These are phyloP conservation scores for Trachythela sp. DNA, from an alignment of 64 coral and sea anemone species.

Conservation along the genomic window DNA sequence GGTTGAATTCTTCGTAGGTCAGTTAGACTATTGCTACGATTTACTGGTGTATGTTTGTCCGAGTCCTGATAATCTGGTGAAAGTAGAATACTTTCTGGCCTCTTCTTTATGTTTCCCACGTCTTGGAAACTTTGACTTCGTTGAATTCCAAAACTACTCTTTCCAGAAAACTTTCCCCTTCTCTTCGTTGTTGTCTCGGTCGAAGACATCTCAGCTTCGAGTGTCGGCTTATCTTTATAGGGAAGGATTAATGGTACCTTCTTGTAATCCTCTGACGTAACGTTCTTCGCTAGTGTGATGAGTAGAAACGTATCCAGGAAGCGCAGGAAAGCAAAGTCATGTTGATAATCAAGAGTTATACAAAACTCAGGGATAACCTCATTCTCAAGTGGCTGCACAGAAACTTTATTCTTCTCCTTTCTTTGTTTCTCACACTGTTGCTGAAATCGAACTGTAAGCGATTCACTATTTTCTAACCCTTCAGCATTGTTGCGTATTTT, in stretches of 20 bases:
- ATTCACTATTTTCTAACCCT: not conserved
- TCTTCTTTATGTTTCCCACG: not conserved
- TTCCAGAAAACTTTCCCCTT: not conserved
- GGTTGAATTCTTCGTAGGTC: not conserved
- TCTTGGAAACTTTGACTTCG: conserved; percentile 22
- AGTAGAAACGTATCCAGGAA: conserved; percentile 16
- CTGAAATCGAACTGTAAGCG: not conserved
- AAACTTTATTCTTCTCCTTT: not conserved
- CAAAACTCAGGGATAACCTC: not conserved
- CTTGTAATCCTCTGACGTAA: not conserved
- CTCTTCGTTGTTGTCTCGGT: not conserved
- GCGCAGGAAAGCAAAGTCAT: not conserved
- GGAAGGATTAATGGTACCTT: not conserved
- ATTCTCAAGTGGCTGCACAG: not conserved
- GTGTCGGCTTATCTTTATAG: not conserved
- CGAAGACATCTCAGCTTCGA: not conserved
- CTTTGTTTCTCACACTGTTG: not conserved
- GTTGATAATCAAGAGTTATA: not conserved
- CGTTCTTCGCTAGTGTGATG: not conserved
- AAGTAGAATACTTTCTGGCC: not conserved
- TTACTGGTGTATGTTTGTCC: not conserved
- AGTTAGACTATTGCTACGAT: conserved; percentile 1
- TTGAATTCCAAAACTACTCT: not conserved
- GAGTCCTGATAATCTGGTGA: not conserved
- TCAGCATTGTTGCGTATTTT: not conserved